Evolutionary conservation across 2,888 invertebrate genomes (phyloP), one percentile per base, ranked within the genome.

Genomic region (Sussaba pulchella): DNA sequence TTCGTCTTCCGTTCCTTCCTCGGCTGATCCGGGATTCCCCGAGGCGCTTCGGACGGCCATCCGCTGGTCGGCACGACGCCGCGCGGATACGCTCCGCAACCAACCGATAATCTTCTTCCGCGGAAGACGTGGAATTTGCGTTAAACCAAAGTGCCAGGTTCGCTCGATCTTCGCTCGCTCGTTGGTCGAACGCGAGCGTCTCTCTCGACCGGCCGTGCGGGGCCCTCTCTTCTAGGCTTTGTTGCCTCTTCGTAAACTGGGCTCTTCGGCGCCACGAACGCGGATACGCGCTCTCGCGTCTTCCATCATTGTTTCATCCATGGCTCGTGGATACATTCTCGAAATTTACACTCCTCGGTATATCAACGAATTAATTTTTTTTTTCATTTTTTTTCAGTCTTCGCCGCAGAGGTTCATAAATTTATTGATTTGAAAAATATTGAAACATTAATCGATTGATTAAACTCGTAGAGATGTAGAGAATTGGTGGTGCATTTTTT

Each of bases 71-170:
- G 73, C 83, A 82, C 81, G 82, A 81, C 69, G 78, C 71, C 73
- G 67, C 78, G 71, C 2, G 6, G 31, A 71, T 70, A 66, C 67
- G 45, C 69, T 64, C 72, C 79, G 70, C 64, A 50, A n/a, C 50
- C 78, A 85, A 79, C 85, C 82, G 81, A 78, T 84, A 89, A 89
- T 89, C 78, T 88, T 89, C 78, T 75, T 81, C 82, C 84, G 82
- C 78, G 84, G 79, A 87, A n/a, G n/a, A 88, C 87, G 86, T 87
- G 85, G 85, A 88, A 89, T 89, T 89, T 89, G 87, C 86, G 84
- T 82, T 85, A 86, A 84, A 83, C 84, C 81, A 88, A 87, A 89
- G 83, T 87, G 84, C 86, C 75, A 86, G 84, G 87, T 88, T 87
- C 31, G 78, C 64, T 52, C 64, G 31, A 19, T 17, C 31, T 39